Evolutionary conservation across 2,113 vertebrate species (phyloP), one percentile per base, ranked within the genome.

Genomic region (Pipra filicauda): DNA sequence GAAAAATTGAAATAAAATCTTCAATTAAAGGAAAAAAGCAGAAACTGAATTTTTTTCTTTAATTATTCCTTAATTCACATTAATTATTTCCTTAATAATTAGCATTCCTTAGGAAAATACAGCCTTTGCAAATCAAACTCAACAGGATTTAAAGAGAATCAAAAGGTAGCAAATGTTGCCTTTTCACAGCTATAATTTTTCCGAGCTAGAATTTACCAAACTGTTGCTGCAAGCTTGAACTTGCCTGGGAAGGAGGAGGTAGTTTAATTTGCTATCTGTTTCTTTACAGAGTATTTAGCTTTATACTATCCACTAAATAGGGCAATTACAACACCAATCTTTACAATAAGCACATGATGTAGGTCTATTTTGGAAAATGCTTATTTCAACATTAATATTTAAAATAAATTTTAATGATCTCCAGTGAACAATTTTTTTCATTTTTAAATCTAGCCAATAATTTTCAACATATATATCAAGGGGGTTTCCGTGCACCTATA

Each of bases 281-380:
- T 95, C 39, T 93, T 96, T 92, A 89, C 22, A 71, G 9, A 89
- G n/a, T 54, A 59, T 71, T 95, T 91, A 84, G 16, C 27, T 88
- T 89, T 67, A 65, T 44, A 15, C 31, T 94, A 2, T 85, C 97
- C n/a, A 85, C 19, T 93, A 89, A 95, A 75, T 30, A 89, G 12
- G 23, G 7, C 69, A 91, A 91, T 96, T 94, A 67, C 18, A 51
- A 28, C 13, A 67, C 8, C 15, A 88, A 1, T 52, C 57, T 95
- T 96, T 76, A 85, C 49, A 91, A 71, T 23, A 88, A 5, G 10
- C 6, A 43, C 21, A 37, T 28, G 12, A 24, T 59, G 15, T 33
- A 87, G 11, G 5, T 73, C 8, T 41, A 24, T 61, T 86, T 78
- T 51, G 19, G 8, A 92, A 90, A 92, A 70, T 19, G 2, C 1